Conservation (phyloP, 2,113 vertebrate species). For the Hydrolagus affinis region DNA sequence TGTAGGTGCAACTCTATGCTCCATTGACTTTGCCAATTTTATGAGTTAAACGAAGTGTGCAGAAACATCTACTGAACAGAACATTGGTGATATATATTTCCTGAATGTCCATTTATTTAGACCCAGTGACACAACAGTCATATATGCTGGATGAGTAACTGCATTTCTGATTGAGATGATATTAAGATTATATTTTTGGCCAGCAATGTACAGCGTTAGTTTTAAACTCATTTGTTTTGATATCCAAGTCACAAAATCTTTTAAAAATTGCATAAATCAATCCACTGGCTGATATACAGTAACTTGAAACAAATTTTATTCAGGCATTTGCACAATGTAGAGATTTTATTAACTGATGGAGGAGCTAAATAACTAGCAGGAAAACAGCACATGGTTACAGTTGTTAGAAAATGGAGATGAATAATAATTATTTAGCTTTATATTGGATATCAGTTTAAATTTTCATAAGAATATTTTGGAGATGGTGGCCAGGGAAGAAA, state of each 20-base stretch:
- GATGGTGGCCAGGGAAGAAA: neutral
- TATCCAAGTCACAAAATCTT: neutral
- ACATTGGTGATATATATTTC: too few species aligned
- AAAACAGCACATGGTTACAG: neutral
- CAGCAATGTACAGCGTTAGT: neutral
- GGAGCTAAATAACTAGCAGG: neutral
- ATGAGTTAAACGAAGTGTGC: neutral
- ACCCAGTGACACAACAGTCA: neutral
- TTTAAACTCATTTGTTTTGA: neutral
- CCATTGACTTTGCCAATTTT: neutral
- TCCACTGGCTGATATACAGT: neutral
- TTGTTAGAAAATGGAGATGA: neutral
- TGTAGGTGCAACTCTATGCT: neutral
- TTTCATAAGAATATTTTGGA: conserved; percentile 1
- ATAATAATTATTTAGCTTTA: neutral
- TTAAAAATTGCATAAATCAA: neutral
- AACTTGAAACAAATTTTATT: neutral
- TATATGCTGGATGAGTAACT: neutral
- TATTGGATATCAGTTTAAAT: neutral
- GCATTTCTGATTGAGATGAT: neutral
- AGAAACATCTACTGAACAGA: neutral
- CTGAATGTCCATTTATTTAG: neutral
- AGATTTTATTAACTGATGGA: neutral
- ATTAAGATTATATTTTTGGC: neutral
- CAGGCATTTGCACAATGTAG: too few species aligned